Percentiles rank a stretch among this genome's conserved stretches.
Conservation (phyloP, 2,113 vertebrate genomes). For the Chitala chitala region DNA sequence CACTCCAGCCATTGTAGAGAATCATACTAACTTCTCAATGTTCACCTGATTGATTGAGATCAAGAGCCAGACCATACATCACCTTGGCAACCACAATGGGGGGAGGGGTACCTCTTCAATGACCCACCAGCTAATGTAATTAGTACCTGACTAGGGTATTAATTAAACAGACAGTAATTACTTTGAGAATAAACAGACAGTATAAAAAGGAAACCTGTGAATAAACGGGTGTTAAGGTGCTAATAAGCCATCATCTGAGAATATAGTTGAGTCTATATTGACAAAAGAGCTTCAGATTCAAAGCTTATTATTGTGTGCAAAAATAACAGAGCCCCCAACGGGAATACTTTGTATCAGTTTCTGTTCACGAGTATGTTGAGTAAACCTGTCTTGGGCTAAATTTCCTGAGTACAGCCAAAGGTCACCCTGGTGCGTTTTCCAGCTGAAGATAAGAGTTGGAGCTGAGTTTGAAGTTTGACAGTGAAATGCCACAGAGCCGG, state of each 20-base stretch:
- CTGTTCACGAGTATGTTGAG: no score
- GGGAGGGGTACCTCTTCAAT: conserved; percentile 41
- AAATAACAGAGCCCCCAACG: no score
- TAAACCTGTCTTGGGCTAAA: no score
- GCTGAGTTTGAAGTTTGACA: background rate
- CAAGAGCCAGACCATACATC: conserved; percentile 47
- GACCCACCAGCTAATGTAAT: conserved; percentile 58
- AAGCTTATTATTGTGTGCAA: no score
- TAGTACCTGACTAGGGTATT: conserved; percentile 49
- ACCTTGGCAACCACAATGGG: conserved; percentile 40
- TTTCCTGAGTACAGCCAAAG: background rate
- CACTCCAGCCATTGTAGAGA: no score
- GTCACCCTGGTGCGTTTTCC: background rate
- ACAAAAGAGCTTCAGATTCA: no score
- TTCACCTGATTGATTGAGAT: conserved; percentile 45
- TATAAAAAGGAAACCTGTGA: no score
- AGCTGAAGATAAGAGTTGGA: background rate
- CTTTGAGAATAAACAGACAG: background rate
- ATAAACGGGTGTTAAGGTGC: no score
- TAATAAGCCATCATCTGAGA: no score
- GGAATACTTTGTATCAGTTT: background rate
- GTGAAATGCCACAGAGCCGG: background rate
- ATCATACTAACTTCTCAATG: no score
- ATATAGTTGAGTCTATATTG: no score
- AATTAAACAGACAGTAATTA: conserved; percentile 42